A percentile compares a stretch with the other conserved stretches of the same genome.
phyloP scores from a whole-genome alignment of 2,113 vertebrate species.

The Xiphorhynchus elegans region DNA sequence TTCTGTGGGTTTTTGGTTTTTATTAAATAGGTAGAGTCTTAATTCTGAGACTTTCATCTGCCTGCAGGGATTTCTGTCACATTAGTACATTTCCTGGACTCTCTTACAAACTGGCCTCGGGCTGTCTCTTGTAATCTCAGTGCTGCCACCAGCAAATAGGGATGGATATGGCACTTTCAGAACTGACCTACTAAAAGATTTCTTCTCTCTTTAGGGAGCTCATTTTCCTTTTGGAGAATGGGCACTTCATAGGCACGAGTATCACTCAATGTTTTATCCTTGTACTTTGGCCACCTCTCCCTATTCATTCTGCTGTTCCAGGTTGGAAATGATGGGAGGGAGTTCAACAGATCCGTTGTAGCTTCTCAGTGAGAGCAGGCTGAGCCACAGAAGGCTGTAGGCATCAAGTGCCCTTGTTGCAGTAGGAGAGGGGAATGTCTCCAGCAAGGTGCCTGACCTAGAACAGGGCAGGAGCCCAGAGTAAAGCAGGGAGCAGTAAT shows the following conservation, averaged over 20 bases:
- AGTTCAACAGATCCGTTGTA: neutral
- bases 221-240: neutral
- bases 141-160: neutral
- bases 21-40: neutral
- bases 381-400: neutral
- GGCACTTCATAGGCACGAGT: neutral
- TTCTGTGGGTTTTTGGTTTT: neutral
- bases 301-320: neutral
- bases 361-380: neutral
- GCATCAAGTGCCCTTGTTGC: neutral
- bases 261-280: neutral
- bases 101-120: neutral
- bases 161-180: neutral
- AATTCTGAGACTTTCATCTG: neutral
- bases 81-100: neutral
- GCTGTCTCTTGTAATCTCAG: neutral
- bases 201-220: neutral
- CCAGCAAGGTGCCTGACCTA: neutral
- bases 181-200: neutral
- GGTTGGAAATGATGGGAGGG: neutral
- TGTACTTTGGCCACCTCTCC: neutral
- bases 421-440: neutral
- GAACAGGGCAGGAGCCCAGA: neutral
- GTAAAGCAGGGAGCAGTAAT: neutral
- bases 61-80: neutral